Base-by-base conservation (phyloP, 2,797 vertebrate species). In the Malurus leucopterus region DNA sequence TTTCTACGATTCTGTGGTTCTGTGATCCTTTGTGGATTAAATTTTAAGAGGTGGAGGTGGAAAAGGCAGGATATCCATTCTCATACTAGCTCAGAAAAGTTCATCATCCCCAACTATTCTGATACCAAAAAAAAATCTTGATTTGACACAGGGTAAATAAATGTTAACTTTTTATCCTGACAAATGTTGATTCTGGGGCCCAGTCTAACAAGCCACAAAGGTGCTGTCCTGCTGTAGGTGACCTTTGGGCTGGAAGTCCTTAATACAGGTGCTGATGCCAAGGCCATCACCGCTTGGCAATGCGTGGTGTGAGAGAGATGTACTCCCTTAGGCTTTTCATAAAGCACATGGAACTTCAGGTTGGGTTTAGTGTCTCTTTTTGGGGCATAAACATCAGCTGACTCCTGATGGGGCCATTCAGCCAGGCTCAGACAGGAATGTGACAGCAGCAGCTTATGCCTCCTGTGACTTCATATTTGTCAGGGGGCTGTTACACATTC, bases 251-350 rank as follows among this genome's bases (percentile, higher is more conserved):
- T 75, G 29, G 11, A 49, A 11, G 4, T 59, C 26, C 21, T 74
- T 15, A 26, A 26, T 4, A 23, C 2, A 44, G 6, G 6, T 47
- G 16, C 0, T 0, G 24, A 6, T 16, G 24, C 11, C 1, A 3
- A 34, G 12, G 15, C 29, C 17, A 51, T 15, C 15, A 32, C 4
- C 11, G 15, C n/a, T 20, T 62, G 36, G 20, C 19, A 38, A n/a
- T 11, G n/a, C 19, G 32, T 6, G 8, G 3, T 69, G 38, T 55
- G 5, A 6, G 49, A 61, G 38, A 61, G 38, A 8, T 30, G 3
- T 50, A 9, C 22, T 61, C 80, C 38, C 19, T 15, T 26, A n/a
- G 44, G 13, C 12, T 43, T 85, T 69, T 58, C 13, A 23, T 46
- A 73, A 29, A 50, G 11, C 34, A 47, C 0, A 2, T 23, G 21